These are phyloP conservation scores for Rhagoletis pomonella DNA, from an alignment of 1,140 invertebrate genomes.

Conservation along the genomic window DNA sequence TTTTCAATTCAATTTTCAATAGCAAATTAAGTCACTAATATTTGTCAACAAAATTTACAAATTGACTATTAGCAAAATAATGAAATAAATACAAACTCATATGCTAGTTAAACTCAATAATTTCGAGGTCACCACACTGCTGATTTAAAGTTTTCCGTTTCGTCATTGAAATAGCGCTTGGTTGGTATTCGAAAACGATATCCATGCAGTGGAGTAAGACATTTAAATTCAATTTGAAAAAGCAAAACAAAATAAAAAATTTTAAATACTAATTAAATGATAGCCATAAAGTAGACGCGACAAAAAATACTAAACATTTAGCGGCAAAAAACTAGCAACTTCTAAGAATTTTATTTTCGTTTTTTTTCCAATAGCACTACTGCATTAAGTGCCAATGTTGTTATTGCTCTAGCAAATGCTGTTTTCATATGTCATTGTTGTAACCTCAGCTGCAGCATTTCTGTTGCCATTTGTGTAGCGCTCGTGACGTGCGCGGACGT, in stretches of 20 bases:
- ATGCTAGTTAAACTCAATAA: background rate
- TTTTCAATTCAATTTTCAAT: background rate
- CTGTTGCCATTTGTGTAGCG: constrained; percentile 27
- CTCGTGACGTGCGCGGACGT: constrained; percentile 46
- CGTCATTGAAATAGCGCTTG: background rate
- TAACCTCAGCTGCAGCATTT: background rate
- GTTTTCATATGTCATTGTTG: constrained; percentile 22
- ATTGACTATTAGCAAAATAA: background rate
- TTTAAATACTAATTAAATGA: constrained; percentile 46
- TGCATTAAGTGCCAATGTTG: background rate
- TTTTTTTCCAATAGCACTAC: too few species aligned
- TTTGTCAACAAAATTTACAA: background rate
- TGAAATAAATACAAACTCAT: background rate
- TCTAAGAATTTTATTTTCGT: background rate
- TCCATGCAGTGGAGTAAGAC: background rate
- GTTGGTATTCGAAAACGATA: background rate
- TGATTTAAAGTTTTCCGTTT: constrained; percentile 42
- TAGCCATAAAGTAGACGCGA: background rate
- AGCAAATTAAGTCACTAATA: background rate
- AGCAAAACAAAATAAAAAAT: background rate
- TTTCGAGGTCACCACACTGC: background rate
- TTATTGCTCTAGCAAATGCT: background rate
- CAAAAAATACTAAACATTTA: background rate
- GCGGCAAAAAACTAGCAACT: background rate
- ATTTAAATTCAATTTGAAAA: background rate